Conservation (phyloP, 2,797 vertebrate species). For the Poecilia picta region DNA sequence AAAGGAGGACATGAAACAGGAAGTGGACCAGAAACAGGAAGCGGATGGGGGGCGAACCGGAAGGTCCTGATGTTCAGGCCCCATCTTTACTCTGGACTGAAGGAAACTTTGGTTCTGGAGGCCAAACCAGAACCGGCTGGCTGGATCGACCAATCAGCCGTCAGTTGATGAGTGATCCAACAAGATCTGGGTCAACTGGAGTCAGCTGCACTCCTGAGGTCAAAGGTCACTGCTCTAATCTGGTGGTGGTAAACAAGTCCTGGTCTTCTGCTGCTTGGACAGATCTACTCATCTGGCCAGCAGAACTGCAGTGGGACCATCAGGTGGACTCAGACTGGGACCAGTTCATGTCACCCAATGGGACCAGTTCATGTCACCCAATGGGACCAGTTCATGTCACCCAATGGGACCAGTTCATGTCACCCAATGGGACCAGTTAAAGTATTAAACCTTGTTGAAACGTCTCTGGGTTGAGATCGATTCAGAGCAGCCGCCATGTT, state of each 20-base stretch:
- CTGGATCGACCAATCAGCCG: too few species aligned
- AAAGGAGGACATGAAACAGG: background rate
- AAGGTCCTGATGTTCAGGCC: background rate
- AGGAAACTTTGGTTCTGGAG: background rate
- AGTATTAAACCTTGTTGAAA: too few species aligned
- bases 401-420: too few species aligned
- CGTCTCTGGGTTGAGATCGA: background rate
- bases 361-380: too few species aligned
- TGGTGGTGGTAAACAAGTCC: slow-evolving; percentile 28
- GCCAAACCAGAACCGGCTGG: background rate
- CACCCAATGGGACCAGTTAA: too few species aligned
- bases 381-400: too few species aligned
- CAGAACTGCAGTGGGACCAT: background rate
- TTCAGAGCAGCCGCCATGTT: background rate
- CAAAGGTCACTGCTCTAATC: slow-evolving; percentile 35
- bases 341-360: background rate
- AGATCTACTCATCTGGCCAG: background rate
- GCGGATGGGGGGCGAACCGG: background rate
- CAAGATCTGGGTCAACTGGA: background rate
- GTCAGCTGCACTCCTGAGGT: slow-evolving; percentile 20
- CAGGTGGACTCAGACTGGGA: too few species aligned
- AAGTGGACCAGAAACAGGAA: background rate
- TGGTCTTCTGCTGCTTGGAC: slow-evolving; percentile 11
- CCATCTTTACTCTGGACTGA: background rate
- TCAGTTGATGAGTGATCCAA: too few species aligned